Conservation (phyloP, 1,140 invertebrate species). For the Hylaeus volcanicus region DNA sequence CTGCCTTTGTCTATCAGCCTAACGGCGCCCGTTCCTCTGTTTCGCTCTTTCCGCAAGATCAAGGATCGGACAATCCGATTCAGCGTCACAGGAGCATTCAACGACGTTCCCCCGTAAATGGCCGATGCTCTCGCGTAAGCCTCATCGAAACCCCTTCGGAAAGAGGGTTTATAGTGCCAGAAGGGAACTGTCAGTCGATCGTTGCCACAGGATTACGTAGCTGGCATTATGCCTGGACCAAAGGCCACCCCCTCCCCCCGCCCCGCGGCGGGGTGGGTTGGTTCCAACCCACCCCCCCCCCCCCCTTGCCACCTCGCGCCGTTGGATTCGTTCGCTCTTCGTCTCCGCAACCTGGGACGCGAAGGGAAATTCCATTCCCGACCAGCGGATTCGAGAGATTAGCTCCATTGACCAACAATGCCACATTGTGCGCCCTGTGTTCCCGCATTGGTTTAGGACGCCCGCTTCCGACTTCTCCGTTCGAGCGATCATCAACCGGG, state of each 20-base stretch:
- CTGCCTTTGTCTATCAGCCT: constrained; percentile 17
- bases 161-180: constrained; percentile 55
- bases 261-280: too few relatives aligned
- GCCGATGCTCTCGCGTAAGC: constrained; percentile 39
- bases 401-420: constrained; percentile 66
- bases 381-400: constrained; percentile 60
- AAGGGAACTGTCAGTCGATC: constrained; percentile 54
- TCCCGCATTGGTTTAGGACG: constrained; percentile 27
- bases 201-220: constrained; percentile 65
- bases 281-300: not conserved
- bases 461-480: constrained; percentile 7
- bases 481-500: not conserved
- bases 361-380: constrained; percentile 63
- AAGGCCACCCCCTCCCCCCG: constrained; percentile 16
- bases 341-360: constrained; percentile 24
- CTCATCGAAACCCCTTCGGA: constrained; percentile 39
- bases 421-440: constrained; percentile 42
- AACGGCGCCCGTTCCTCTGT: not conserved
- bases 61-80: not conserved
- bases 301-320: not conserved
- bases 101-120: constrained; percentile 45
- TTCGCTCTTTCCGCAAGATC: not conserved
- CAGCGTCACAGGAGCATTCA: constrained; percentile 13
- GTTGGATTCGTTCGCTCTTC: not conserved
- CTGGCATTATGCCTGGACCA: constrained; percentile 56